Percentiles rank a stretch among this genome's conserved stretches.
Evolutionary conservation across 2,113 vertebrate genomes (phyloP).

Genomic region (Emydura subglobosa): DNA sequence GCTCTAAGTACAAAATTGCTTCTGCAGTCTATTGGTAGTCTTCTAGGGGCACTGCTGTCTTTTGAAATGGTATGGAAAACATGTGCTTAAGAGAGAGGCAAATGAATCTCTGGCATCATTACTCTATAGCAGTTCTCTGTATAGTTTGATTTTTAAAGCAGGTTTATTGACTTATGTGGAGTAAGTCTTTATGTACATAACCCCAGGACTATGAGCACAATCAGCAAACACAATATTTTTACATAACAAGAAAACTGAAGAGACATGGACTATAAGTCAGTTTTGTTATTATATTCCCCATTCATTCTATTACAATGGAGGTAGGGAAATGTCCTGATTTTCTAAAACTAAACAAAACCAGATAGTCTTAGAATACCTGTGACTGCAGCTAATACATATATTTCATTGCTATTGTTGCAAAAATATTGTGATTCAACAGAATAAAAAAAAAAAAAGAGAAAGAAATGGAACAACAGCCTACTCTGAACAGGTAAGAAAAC

Average conservation of each 20-base stretch:
- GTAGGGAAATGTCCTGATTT: not conserved
- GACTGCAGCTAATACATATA: not conserved
- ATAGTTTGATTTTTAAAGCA: not conserved
- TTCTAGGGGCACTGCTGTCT: not conserved
- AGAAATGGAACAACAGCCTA: not conserved
- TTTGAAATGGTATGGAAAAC: constrained; percentile 8
- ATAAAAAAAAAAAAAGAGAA: no score
- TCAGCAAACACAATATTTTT: constrained; percentile 18
- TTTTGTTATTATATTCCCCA: not conserved
- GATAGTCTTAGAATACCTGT: not conserved
- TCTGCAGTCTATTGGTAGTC: constrained; percentile 31
- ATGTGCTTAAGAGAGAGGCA: not conserved
- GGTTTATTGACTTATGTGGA: constrained; percentile 14
- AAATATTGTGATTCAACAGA: not conserved
- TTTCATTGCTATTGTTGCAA: not conserved
- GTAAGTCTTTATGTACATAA: not conserved
- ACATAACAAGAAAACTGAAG: not conserved
- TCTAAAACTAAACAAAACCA: not conserved
- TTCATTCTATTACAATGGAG: not conserved
- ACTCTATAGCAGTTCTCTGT: not conserved
- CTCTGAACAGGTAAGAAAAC: not conserved
- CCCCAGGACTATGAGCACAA: not conserved
- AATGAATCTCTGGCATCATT: not conserved
- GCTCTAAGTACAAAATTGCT: constrained; percentile 9
- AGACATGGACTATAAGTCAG: not conserved